These are phyloP conservation scores for Thymelicus lineola DNA, from an alignment of 2,888 invertebrate genomes.

Conservation along the genomic window DNA sequence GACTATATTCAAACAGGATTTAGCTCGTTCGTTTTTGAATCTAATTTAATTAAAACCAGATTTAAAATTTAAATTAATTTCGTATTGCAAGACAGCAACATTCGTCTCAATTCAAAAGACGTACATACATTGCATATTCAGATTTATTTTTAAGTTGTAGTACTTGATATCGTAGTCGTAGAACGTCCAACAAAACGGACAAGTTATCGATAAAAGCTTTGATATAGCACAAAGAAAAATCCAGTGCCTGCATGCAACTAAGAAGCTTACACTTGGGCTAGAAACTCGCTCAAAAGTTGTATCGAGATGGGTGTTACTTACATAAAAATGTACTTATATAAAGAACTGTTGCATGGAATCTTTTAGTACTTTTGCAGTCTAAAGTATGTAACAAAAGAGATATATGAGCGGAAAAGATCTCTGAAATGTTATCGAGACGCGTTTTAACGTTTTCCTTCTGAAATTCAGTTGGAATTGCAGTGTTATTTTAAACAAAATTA, in stretches of 20 bases:
- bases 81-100: not conserved
- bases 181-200: slow-evolving; percentile 33
- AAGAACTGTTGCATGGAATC: slow-evolving; percentile 33
- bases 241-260: slow-evolving; percentile 38
- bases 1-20: not conserved
- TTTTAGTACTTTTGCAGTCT: slow-evolving; percentile 35
- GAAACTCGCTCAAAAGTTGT: slow-evolving; percentile 38
- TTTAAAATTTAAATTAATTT: slow-evolving; percentile 7
- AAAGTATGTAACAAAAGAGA: slow-evolving; percentile 33
- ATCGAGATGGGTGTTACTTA: slow-evolving; percentile 39
- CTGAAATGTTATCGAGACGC: slow-evolving; percentile 10
- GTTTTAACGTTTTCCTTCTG: slow-evolving; percentile 10
- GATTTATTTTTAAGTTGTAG: slow-evolving; percentile 29
- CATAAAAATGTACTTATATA: slow-evolving; percentile 38
- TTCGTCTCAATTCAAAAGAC: slow-evolving; percentile 26
- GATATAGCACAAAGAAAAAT: slow-evolving; percentile 37
- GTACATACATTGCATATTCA: slow-evolving; percentile 22
- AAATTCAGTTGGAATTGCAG: not conserved
- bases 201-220: slow-evolving; percentile 39
- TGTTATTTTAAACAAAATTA: not conserved
- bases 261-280: slow-evolving; percentile 38
- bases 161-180: slow-evolving; percentile 29
- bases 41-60: not conserved
- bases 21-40: not conserved
- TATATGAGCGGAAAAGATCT: slow-evolving; percentile 24